Base-by-base conservation (phyloP, 2,113 vertebrate species). In the Cinclus mexicanus region DNA sequence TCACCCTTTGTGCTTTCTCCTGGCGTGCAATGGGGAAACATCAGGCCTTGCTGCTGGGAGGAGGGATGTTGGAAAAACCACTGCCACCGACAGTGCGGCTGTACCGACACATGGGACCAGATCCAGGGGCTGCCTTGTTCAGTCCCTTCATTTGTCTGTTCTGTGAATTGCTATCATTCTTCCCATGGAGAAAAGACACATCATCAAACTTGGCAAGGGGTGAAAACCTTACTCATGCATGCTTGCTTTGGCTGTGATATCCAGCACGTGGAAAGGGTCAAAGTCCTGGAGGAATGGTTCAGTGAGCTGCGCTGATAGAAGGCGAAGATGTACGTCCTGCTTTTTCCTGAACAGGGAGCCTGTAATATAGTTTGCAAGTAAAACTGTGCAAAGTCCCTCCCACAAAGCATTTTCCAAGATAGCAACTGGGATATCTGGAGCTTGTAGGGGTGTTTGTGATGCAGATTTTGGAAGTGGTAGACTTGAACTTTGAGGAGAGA, bases 51-150 rank as follows among this genome's bases (percentile, higher is more conserved):
- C 41, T n/a, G 15, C 90, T 42, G n/a, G 41, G 28, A 72, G 63
- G 12, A 90, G 42, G 41, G 67, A 18, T 16, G 19, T 9, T 65
- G 86, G 53, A 24, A 53, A 80, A 53, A 80, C 23, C 75, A 14
- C 33, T 12, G 84, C 16, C 49, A 23, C 1, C 0, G 9, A 11
- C 46, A 25, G n/a, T 13, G 59, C 1, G 0, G 37, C 52, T 65
- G 42, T 8, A 3, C 41, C 9, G 12, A 39, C 1, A 14, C 0
- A 0, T 4, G 6, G 83, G 49, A 64, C 16, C 44, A 31, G 13
- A 35, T 18, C 71, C 71, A 83, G 55, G 41, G 24, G 3, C 1
- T 47, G 75, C 56, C 25, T 63, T 14, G 14, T 14, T 12, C 28
- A 44, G 23, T 37, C 35, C 24, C 35, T 44, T 33, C 24, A 9